phyloP scores from a whole-genome alignment of 2,113 vertebrate species.

The Irena cyanogastra region DNA sequence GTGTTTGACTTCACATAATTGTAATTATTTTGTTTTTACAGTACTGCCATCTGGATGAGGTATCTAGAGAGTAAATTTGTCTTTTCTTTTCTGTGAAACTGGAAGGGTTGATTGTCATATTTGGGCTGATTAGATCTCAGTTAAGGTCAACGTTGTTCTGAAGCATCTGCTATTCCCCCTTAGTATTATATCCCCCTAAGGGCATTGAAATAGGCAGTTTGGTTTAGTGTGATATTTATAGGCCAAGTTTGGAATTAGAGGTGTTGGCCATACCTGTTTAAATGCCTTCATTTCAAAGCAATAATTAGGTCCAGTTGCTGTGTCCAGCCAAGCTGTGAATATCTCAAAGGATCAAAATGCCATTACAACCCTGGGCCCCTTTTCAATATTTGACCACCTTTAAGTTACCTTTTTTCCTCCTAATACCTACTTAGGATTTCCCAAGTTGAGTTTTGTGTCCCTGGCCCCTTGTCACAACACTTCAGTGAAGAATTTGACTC shows the following conservation, averaged over 20 bases:
- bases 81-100: background rate
- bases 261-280: background rate
- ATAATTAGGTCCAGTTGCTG: background rate
- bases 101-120: background rate
- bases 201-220: background rate
- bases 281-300: background rate
- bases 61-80: background rate
- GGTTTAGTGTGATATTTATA: background rate
- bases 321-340: background rate
- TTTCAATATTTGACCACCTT: background rate
- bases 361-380: background rate
- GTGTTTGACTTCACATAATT: background rate
- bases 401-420: accelerated
- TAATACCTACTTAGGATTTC: background rate
- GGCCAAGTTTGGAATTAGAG: background rate
- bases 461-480: background rate
- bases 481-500: background rate
- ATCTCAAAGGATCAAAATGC: background rate
- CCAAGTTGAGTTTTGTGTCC: background rate
- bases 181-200: background rate
- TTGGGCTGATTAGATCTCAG: background rate
- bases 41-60: background rate
- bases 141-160: background rate
- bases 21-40: background rate
- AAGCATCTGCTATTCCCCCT: background rate